A percentile compares a stretch with the other conserved stretches of the same genome.
These are phyloP conservation scores for Trematocara nigrifrons DNA, from an alignment of 2,113 vertebrate species.

Conservation along the genomic window DNA sequence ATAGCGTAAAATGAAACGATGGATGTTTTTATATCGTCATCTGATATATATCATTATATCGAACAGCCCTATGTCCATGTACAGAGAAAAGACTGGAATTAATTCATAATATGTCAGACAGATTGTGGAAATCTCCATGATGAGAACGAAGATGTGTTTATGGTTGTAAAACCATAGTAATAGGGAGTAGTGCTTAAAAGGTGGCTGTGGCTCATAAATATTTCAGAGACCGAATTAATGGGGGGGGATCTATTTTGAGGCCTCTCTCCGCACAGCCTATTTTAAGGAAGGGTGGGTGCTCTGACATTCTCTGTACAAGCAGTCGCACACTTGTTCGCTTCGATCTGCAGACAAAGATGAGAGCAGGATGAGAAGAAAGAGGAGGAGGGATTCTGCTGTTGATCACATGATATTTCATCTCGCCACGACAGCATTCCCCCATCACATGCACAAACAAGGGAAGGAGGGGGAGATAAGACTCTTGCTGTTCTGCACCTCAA, in stretches of 20 bases:
- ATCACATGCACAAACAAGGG: not conserved
- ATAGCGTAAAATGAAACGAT: no score
- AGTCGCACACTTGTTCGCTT: slow-evolving; percentile 29
- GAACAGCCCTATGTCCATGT: not conserved
- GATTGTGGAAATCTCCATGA: slow-evolving; percentile 16
- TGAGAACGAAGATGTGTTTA: not conserved
- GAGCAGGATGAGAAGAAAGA: not conserved
- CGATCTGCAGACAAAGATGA: slow-evolving; percentile 49
- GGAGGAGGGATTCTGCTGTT: slow-evolving; percentile 16
- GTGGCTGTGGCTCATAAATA: slow-evolving; percentile 60
- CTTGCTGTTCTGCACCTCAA: not conserved
- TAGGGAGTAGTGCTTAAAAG: slow-evolving; percentile 33
- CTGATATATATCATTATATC: no score
- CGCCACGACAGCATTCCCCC: not conserved
- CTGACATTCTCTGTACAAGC: slow-evolving; percentile 19
- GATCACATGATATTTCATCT: slow-evolving; percentile 32
- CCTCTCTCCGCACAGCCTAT: slow-evolving; percentile 41
- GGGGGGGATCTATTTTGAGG: slow-evolving; percentile 68
- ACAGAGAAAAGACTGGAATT: not conserved
- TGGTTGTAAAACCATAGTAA: slow-evolving; percentile 8
- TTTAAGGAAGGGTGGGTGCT: slow-evolving; percentile 52
- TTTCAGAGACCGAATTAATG: slow-evolving; percentile 68
- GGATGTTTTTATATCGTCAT: no score
- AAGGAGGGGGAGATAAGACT: not conserved
- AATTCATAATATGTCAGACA: not conserved